Base-by-base conservation (phyloP, 92 coral and sea anemone species). In the Zoanthus sansibaricus region DNA sequence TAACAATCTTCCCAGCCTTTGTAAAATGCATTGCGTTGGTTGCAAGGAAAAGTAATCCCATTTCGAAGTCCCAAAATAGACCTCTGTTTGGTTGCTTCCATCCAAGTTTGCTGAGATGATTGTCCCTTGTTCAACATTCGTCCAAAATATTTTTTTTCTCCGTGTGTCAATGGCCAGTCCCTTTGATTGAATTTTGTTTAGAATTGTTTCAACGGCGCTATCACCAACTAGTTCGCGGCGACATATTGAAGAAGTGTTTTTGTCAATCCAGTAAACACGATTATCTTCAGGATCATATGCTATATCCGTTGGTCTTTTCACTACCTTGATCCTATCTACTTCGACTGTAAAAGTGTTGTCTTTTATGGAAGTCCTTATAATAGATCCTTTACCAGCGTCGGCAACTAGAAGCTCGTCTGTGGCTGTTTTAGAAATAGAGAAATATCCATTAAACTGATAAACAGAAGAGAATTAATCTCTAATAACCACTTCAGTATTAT, bases 231-330 rank as follows among this genome's bases (percentile, higher is more conserved):
- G 46, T 18, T 75, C 74, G 1, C 85, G 74, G 1, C 85, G 74
- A 18, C 45, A 80, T 64, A 80, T 80, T 9, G 85, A 80, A 10
- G 30, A 66, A 5, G 59, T 18, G 18, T 21, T 0, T 18, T 42
- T 5, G 64, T 80, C 75, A 6, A 49, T 46, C 85, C 85, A 80
- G 58, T 80, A 80, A 45, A 80, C 46, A 44, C 85, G 85, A 4
- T 51, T 42, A 2, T 80, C 61, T 3, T 44, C 16, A 66, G 85
- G 72, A 58, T 80, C 85, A 64, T 64, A 66, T 20, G 62, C 16
- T 15, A 80, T 32, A 14, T 66, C 85, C 73, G 47, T 54, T 12
- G 85, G 85, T 3, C 59, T 20, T 47, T 48, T 64, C 9, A 80
- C 56, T 15, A 58, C 51, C 30, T 58, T 6, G 58, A 61, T 45